Conservation (phyloP, 2,113 vertebrate genomes). For the Xenopus laevis region DNA sequence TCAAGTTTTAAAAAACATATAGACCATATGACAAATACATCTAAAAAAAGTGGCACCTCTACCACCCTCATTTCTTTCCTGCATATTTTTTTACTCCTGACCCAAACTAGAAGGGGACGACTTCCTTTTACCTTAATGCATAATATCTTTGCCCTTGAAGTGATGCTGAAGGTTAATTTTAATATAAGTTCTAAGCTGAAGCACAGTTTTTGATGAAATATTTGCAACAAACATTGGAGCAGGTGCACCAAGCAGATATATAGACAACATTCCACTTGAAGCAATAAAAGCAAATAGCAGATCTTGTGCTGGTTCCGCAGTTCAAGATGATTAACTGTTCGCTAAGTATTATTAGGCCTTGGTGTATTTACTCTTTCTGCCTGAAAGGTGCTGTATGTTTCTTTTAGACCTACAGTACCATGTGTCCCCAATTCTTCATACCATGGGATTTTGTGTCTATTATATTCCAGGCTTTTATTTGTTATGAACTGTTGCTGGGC, state of each 20-base stretch:
- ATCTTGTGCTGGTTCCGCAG: background rate
- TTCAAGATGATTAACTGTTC: background rate
- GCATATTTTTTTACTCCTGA: too few relatives aligned
- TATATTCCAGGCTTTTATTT: constrained; percentile 7
- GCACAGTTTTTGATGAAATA: too few relatives aligned
- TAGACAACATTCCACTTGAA: background rate
- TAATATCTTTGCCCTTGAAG: too few relatives aligned
- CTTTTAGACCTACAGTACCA: background rate
- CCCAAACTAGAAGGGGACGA: too few relatives aligned
- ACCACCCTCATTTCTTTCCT: too few relatives aligned
- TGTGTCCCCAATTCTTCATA: constrained; percentile 8
- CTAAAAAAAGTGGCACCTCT: too few relatives aligned
- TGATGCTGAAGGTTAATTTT: too few relatives aligned
- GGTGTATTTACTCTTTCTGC: background rate
- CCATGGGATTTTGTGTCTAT: constrained; percentile 1
- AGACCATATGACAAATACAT: too few relatives aligned
- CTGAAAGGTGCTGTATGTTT: constrained; percentile 4
- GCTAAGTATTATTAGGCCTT: background rate
- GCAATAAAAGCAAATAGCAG: background rate
- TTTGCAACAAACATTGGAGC: too few relatives aligned
- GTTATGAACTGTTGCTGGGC: background rate
- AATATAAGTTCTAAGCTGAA: too few relatives aligned
- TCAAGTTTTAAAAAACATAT: too few relatives aligned
- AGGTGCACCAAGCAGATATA: background rate
- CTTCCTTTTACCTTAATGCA: too few relatives aligned